Base-by-base conservation (phyloP, 2,888 invertebrate genomes). In the Schizotus pectinicornis region DNA sequence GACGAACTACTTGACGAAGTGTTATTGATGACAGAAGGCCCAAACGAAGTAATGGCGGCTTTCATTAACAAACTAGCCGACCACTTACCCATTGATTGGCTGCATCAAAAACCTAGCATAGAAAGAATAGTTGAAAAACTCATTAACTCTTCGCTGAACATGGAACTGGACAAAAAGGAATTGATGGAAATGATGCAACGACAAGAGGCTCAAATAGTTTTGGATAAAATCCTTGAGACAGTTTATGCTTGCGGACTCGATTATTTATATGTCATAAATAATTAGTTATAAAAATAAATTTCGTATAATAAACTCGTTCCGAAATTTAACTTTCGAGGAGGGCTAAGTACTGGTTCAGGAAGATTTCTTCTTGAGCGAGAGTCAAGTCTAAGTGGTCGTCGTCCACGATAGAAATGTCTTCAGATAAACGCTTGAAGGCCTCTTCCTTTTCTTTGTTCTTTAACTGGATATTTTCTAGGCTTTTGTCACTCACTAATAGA, bases 341-440 rank as follows among this genome's bases (percentile, higher is more conserved):
- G 0, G 83, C 81, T 74, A 86, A 84, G 77, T 91, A 91, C 73
- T 88, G 86, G 9, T 78, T 82, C 1, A 91, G 81, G 70, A 89
- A 87, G 33, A 84, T 79, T 68, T 88, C 87, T 74, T 93, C 92
- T 61, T 89, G 87, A 0, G 82, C 77, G 11, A 92, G 81, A 0
- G 86, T 83, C 11, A 90, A 79, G 79, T 92, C 90, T 52, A 92
- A 81, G 72, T 92, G 88, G 64, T 90, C 91, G 66, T 90, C 89
- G 35, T 90, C 90, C 0, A 81, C 79, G 38, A 79, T 77, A 3
- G 81, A 77, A 36, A 84, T 80, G 62, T 87, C 87, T 1, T 85
- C 81, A 1, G 84, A 79, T 30, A 91, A 81, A 0, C 90, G 81
- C 7, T 82, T 76, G 56, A 85, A 84, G 0, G 90, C 90, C 62